phyloP scores from a whole-genome alignment of 2,888 invertebrate genomes.

The Rhabditoides inermis region DNA sequence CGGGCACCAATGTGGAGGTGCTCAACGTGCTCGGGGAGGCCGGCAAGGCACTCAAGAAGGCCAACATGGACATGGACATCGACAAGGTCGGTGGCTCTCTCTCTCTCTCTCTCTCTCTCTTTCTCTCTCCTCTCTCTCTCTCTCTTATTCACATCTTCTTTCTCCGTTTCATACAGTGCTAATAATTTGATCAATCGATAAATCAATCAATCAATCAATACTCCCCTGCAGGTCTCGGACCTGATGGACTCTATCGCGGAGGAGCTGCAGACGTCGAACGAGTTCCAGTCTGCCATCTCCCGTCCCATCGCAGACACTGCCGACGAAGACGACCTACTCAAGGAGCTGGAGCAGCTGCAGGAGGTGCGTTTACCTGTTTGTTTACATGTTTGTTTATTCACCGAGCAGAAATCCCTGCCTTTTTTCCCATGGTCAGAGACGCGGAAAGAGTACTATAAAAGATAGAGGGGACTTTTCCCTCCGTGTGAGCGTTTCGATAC shows the following conservation, averaged over 20 bases:
- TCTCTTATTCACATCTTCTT: too few species aligned
- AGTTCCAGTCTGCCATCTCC: conserved; percentile 26
- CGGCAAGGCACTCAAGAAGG: conserved; percentile 26
- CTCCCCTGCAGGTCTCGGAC: conserved; percentile 18
- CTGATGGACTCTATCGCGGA: conserved; percentile 37
- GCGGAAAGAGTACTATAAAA: too few species aligned
- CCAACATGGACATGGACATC: conserved; percentile 27
- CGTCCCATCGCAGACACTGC: conserved; percentile 26
- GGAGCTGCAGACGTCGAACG: conserved; percentile 22
- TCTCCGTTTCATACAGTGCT: too few species aligned
- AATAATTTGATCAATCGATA: too few species aligned
- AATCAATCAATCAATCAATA: too few species aligned
- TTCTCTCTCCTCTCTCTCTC: too few species aligned
- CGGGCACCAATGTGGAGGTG: conserved; percentile 29
- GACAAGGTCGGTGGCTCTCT: conserved; percentile 21
- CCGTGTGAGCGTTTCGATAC: too few species aligned
- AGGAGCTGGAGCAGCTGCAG: conserved; percentile 27
- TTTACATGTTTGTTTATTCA: too few species aligned
- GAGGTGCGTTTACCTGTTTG: conserved; percentile 7
- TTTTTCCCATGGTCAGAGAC: too few species aligned
- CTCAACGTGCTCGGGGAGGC: conserved; percentile 29
- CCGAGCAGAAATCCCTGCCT: too few species aligned
- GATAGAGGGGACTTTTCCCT: too few species aligned
- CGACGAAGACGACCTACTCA: conserved; percentile 29
- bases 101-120: too few species aligned